These are phyloP conservation scores for Conus canariensis DNA, from an alignment of 2,888 invertebrate species.

Conservation along the genomic window DNA sequence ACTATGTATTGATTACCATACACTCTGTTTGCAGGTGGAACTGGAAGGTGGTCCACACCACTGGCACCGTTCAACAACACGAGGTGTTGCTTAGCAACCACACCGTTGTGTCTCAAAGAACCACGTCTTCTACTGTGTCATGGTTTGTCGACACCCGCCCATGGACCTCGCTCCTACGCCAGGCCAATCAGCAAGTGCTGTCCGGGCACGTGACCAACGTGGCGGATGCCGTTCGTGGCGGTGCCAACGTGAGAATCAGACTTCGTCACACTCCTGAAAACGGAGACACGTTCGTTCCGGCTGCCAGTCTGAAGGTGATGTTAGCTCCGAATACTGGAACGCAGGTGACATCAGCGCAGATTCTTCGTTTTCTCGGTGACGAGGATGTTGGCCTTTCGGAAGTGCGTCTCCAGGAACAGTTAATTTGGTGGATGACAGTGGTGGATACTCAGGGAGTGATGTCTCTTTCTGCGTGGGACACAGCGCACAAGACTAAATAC, in stretches of 20 bases:
- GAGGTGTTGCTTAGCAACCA: conserved; percentile 29
- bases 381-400: conserved; percentile 18
- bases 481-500: background rate
- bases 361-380: conserved; percentile 29
- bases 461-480: conserved; percentile 30
- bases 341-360: conserved; percentile 17
- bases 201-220: conserved; percentile 12
- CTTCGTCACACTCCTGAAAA: background rate
- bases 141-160: conserved; percentile 43
- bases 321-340: background rate
- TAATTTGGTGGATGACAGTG: conserved; percentile 32
- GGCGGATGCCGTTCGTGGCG: background rate
- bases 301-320: background rate
- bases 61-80: background rate
- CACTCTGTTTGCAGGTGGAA: background rate
- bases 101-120: background rate
- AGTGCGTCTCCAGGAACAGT: conserved; percentile 20
- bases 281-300: conserved; percentile 8
- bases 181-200: background rate
- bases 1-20: too few species aligned
- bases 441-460: conserved; percentile 25
- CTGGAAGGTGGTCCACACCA: conserved; percentile 36
- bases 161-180: conserved; percentile 1
- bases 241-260: background rate
- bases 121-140: background rate